Evolutionary conservation across 2,797 vertebrate genomes (phyloP), one percentile per base, ranked within the genome.

Genomic region (Rhinella marina): DNA sequence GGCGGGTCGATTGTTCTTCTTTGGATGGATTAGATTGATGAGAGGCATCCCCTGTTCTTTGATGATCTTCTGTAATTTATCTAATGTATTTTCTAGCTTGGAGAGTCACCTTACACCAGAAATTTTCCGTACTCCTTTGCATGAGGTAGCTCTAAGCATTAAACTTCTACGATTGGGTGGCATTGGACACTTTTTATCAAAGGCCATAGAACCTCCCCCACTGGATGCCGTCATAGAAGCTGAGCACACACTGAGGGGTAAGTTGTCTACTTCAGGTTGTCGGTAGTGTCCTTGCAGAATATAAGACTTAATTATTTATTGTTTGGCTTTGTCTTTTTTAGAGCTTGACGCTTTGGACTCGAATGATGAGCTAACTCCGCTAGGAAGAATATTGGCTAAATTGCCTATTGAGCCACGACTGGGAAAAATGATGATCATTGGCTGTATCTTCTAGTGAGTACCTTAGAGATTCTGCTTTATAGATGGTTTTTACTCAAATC

Each of bases 401-500:
- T 96, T 99, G 80, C 98, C 98, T 79, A 99, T 98, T 80, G 98
- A 99, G 81, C 98, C 98, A 86, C 97, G 97, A 0, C 94, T 99
- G 87, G 98, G 98, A 88, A 99, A 99, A 94, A 99, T 98, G 97
- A 99, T 98, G 97, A 98, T 99, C 91, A 98, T 98, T 96, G 98
- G 98, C 81, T 99, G 98, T 91, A 98, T 98, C 91, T 97, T 99
- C 93, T 95, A 97, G 98, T 99, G 91, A 94, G 96, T 72, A 59
- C 25, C 70, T 81, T 14, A 4, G 21, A 19, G 21, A 54, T 25
- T 54, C 32, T 77, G 13, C 9, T 17, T 23, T 70, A 17, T 9
- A 3, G 12, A 2, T 50, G 2, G 52, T 48, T 32, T 9, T 29
- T 62, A 1, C 10, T 61, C 10, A 1, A 13, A 13, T 14, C 14